These are phyloP conservation scores for Nephrotoma flavescens DNA, from an alignment of 2,888 invertebrate species.

Conservation along the genomic window DNA sequence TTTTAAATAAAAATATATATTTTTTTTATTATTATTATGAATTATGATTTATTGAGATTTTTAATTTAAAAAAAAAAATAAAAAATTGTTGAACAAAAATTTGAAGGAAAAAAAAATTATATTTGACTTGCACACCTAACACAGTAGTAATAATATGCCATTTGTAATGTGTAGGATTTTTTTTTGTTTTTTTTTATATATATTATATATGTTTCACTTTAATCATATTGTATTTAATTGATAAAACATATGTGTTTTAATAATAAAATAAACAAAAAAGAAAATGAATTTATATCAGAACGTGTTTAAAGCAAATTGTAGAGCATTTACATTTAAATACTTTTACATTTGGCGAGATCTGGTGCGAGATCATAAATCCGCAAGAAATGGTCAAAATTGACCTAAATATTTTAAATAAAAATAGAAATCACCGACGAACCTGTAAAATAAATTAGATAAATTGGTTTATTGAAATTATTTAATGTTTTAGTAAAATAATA, in stretches of 20 bases:
- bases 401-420: no score
- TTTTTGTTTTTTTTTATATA: neutral
- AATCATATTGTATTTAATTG: neutral
- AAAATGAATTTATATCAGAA: neutral
- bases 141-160: neutral
- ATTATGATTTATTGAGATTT: neutral
- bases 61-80: neutral
- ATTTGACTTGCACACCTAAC: neutral
- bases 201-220: neutral
- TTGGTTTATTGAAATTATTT: no score
- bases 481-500: no score
- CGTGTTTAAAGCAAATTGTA: neutral
- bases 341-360: no score
- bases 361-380: no score
- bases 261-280: neutral
- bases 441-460: no score
- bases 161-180: neutral
- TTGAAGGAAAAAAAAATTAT: neutral
- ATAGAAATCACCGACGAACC: no score
- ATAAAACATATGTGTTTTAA: neutral
- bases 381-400: no score
- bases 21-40: neutral
- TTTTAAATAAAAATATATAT: neutral
- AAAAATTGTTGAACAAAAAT: neutral
- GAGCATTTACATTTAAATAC: no score